Percentiles rank a stretch among this genome's conserved stretches.
Evolutionary conservation across 1,140 invertebrate species (phyloP).

Genomic region (Zaprionus africanus): DNA sequence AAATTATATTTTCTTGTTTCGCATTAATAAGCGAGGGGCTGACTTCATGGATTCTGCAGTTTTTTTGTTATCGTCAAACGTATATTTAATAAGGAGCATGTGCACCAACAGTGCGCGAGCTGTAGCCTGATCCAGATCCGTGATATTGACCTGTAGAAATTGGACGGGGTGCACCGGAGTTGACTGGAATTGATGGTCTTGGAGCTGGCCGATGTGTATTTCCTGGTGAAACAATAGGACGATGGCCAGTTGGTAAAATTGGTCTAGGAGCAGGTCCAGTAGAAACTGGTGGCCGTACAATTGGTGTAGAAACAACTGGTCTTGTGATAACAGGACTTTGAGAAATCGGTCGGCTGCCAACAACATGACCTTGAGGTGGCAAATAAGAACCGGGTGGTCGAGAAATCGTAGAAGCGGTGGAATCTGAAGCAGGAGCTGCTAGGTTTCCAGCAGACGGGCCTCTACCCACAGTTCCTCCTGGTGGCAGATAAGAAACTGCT

Average conservation of each 20-base stretch:
- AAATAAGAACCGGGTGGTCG: neutral
- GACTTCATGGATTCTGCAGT: conserved; percentile 45
- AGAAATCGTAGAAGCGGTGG: neutral
- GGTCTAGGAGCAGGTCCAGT: neutral
- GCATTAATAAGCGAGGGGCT: neutral
- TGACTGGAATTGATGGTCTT: neutral
- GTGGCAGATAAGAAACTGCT: neutral
- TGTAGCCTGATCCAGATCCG: neutral
- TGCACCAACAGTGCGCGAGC: conserved; percentile 15
- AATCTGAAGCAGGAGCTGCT: neutral
- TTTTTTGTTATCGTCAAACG: neutral
- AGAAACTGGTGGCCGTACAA: neutral
- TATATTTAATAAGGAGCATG: conserved; percentile 1
- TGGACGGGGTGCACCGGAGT: neutral
- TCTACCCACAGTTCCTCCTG: neutral
- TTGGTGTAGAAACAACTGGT: neutral
- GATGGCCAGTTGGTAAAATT: neutral
- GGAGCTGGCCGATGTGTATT: neutral
- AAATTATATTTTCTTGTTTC: neutral
- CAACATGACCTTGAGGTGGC: neutral
- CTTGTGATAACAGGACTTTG: neutral
- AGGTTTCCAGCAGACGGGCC: neutral
- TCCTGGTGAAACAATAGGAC: neutral
- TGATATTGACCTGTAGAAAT: neutral
- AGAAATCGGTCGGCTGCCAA: neutral